A percentile compares a stretch with the other conserved stretches of the same genome.
These are phyloP conservation scores for Vollenhovia emeryi DNA, from an alignment of 1,140 invertebrate genomes.

Conservation along the genomic window DNA sequence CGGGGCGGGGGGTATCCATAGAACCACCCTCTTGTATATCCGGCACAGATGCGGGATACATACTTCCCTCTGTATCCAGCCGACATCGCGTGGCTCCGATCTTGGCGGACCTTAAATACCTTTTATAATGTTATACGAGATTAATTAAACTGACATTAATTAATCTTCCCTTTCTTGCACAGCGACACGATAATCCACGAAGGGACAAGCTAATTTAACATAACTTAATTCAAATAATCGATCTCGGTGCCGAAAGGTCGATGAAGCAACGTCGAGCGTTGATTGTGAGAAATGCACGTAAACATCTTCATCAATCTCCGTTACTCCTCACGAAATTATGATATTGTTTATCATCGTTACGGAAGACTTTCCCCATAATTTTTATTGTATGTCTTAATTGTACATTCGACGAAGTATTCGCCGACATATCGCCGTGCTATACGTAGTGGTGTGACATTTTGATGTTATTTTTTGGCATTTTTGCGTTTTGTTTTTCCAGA, in stretches of 20 bases:
- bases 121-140: not conserved
- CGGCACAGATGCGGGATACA: conserved; percentile 10
- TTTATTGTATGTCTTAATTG: not conserved
- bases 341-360: conserved; percentile 35
- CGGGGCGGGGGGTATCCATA: not conserved
- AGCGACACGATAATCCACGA: not conserved
- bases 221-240: conserved; percentile 30
- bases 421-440: not conserved
- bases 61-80: not conserved
- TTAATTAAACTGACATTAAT: conserved; percentile 27
- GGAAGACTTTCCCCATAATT: not conserved
- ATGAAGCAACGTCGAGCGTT: not conserved
- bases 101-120: not conserved
- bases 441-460: too few species aligned
- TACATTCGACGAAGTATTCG: not conserved
- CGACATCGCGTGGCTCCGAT: not conserved
- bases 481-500: too few species aligned
- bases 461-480: too few species aligned
- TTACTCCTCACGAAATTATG: not conserved
- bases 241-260: not conserved
- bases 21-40: not conserved
- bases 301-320: conserved; percentile 36
- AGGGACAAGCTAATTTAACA: not conserved
- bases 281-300: not conserved
- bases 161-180: not conserved